phyloP scores from a whole-genome alignment of 2,888 invertebrate genomes.

The Lepidocyrtinus sp. region DNA sequence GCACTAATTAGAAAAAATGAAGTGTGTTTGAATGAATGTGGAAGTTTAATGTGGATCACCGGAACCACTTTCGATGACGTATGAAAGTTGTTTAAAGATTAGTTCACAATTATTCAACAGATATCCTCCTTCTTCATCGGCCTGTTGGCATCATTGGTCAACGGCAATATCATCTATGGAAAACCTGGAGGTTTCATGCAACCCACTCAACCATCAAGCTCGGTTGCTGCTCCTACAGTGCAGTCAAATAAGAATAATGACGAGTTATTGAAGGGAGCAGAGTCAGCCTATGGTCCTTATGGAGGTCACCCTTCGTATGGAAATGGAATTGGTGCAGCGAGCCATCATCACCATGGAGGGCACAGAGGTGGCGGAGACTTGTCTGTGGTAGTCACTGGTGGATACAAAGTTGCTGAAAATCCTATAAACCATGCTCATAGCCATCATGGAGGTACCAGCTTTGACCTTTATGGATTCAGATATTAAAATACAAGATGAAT shows the following conservation, averaged over 20 bases:
- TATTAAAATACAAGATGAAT: too few relatives aligned
- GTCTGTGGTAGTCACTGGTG: conserved; percentile 43
- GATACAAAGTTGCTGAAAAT: conserved; percentile 46
- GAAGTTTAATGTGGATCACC: background rate
- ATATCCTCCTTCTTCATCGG: conserved; percentile 35
- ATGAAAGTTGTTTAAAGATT: too few relatives aligned
- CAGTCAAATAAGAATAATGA: background rate
- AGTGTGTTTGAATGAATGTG: background rate
- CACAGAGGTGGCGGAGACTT: conserved; percentile 19
- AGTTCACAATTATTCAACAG: conserved; percentile 16
- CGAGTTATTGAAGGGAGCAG: conserved; percentile 45
- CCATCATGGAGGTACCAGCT: too few relatives aligned
- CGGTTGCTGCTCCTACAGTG: background rate
- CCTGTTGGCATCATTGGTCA: background rate
- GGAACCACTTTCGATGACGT: too few relatives aligned
- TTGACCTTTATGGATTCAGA: too few relatives aligned
- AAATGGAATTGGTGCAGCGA: background rate
- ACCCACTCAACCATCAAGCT: conserved; percentile 8
- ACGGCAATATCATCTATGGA: conserved; percentile 42
- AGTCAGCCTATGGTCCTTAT: conserved; percentile 45
- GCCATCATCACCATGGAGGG: conserved; percentile 22
- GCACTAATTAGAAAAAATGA: conserved; percentile 10
- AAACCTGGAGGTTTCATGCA: conserved; percentile 30
- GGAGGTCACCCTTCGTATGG: conserved; percentile 29
- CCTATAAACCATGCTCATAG: conserved; percentile 11